phyloP scores from a whole-genome alignment of 2,888 invertebrate species.

The Trachelus iudaicus region DNA sequence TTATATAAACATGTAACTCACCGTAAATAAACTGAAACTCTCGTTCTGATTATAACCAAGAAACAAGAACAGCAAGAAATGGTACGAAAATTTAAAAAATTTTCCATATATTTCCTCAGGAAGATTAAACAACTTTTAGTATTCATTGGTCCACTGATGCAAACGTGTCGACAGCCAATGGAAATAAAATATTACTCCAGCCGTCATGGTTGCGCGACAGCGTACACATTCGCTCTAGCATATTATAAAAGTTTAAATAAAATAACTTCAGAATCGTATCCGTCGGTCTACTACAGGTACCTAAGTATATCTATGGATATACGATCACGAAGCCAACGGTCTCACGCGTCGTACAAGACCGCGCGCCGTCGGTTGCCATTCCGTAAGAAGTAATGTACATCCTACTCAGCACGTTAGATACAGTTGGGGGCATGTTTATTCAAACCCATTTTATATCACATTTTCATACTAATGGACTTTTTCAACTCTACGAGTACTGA shows the following conservation, averaged over 20 bases:
- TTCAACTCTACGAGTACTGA: constrained; percentile 32
- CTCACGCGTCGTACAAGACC: not conserved
- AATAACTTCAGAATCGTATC: constrained; percentile 51
- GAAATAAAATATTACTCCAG: constrained; percentile 1
- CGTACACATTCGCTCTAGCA: constrained; percentile 33
- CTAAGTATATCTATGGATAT: not conserved
- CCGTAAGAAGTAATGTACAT: constrained; percentile 28
- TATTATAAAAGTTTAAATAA: constrained; percentile 58
- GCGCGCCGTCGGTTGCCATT: constrained; percentile 7
- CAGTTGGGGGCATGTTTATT: constrained; percentile 47
- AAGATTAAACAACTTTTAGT: not conserved
- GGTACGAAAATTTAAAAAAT: not conserved
- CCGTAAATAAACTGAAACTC: not conserved
- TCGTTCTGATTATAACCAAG: not conserved
- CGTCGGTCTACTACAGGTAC: constrained; percentile 16
- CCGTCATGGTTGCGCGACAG: constrained; percentile 11
- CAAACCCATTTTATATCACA: constrained; percentile 51
- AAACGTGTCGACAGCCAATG: not conserved
- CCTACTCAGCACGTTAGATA: constrained; percentile 23
- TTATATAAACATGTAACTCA: not conserved
- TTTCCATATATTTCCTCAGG: not conserved
- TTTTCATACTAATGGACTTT: constrained; percentile 62
- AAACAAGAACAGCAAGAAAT: not conserved
- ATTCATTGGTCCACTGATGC: not conserved
- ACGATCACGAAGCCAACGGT: not conserved